These are phyloP conservation scores for Xyliphius kryptos DNA, from an alignment of 2,113 vertebrate species.

Conservation along the genomic window DNA sequence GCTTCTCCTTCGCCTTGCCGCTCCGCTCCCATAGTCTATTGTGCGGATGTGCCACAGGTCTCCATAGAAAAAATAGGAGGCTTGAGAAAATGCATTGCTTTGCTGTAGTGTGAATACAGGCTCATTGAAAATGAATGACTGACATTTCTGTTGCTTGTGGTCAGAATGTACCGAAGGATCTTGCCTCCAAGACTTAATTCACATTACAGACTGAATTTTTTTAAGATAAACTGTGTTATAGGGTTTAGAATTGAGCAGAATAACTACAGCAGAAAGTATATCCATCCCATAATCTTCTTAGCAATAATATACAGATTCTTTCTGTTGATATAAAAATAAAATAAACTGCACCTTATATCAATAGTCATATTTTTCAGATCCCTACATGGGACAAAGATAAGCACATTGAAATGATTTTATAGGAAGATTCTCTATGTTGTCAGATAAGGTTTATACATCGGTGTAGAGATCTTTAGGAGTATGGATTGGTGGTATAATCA, in stretches of 20 bases:
- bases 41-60: no score
- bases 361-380: background rate
- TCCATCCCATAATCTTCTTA: background rate
- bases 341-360: background rate
- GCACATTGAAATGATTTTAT: background rate
- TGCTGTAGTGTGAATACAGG: constrained; percentile 11
- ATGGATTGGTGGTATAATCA: constrained; percentile 7
- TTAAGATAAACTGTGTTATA: background rate
- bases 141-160: constrained; percentile 3
- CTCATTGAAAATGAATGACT: constrained; percentile 4
- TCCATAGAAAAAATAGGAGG: no score
- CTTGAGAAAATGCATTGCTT: no score
- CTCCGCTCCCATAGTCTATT: no score
- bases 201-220: background rate
- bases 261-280: background rate
- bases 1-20: no score
- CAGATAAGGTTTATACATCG: background rate
- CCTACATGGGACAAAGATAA: background rate
- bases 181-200: background rate
- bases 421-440: background rate
- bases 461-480: background rate
- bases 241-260: background rate
- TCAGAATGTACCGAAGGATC: no score
- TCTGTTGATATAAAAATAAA: background rate
- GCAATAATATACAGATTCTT: background rate